Evolutionary conservation across 2,113 vertebrate species (phyloP), one percentile per base, ranked within the genome.

Genomic region (Lagopus leucura): DNA sequence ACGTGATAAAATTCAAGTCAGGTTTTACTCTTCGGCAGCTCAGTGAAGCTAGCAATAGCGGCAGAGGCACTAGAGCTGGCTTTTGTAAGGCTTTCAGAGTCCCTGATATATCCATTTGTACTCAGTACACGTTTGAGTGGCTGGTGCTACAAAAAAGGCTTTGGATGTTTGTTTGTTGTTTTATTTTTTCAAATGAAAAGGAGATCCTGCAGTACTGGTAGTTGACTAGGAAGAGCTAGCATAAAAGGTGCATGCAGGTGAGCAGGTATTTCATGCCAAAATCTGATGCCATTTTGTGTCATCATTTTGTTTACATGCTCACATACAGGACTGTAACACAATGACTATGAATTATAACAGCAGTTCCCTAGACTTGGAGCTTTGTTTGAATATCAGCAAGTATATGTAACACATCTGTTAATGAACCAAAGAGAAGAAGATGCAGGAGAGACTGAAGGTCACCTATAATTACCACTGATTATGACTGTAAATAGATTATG

Each of bases 141-240:
- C 61, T 93, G 54, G 22, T 89, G 65, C 55, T 94, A 57, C 73
- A 91, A 74, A 95, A 86, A 25, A 81, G 34, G 20, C 60, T 28
- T 36, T 55, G 50, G 86, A 70, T 30, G 11, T 17, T 71, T 58
- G 6, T 2, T 34, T 81, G 36, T 63, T 61, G 60, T 61, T 61
- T 61, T 63, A 63, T 64, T 55, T 79, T 91, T 85, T 54, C 16
- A 83, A 65, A 50, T 42, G 22, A 47, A 91, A 91, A 83, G 21
- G n/a, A 86, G 6, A 60, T 86, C 47, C 36, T 88, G 25, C 16
- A 74, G 72, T 82, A 79, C 79, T 91, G 80, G 10, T 47, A 18
- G 64, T 74, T 36, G 7, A 48, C 16, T 74, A 86, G 52, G 75
- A 60, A 86, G 45, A 76, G 21, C 3, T 82, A 77, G 5, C 19